phyloP scores from a whole-genome alignment of 2,888 invertebrate genomes.

The Melinaea menophilus region DNA sequence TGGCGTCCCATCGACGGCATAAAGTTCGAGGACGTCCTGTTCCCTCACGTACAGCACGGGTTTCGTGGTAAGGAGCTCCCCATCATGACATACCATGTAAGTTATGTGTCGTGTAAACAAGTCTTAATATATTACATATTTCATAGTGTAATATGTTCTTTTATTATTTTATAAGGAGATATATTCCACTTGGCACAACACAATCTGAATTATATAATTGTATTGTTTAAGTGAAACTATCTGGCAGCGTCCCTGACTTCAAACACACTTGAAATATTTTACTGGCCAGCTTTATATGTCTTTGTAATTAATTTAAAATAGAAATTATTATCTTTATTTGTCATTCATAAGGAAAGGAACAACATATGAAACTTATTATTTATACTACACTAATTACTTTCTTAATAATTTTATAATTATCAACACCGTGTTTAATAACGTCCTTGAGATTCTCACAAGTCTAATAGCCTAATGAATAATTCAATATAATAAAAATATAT shows the following conservation, averaged over 20 bases:
- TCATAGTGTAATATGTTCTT: neutral
- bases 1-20: conserved; percentile 87
- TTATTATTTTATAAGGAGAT: neutral
- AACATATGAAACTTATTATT: too few relatives aligned
- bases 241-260: neutral
- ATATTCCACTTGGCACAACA: neutral
- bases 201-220: neutral
- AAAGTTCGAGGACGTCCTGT: conserved; percentile 82
- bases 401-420: too few relatives aligned
- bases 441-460: too few relatives aligned
- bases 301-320: neutral
- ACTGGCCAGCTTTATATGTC: neutral
- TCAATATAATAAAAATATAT: too few relatives aligned
- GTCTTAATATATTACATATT: neutral
- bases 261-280: neutral
- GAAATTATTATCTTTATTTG: neutral
- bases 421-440: too few relatives aligned
- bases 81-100: conserved; percentile 87
- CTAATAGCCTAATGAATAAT: too few relatives aligned
- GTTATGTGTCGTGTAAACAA: conserved; percentile 35
- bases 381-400: too few relatives aligned
- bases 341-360: too few relatives aligned
- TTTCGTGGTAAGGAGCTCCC: conserved; percentile 86
- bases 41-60: conserved; percentile 88
- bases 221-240: neutral